A percentile compares a stretch with the other conserved stretches of the same genome.
These are phyloP conservation scores for Cetonia aurata DNA, from an alignment of 2,888 invertebrate species.

Conservation along the genomic window DNA sequence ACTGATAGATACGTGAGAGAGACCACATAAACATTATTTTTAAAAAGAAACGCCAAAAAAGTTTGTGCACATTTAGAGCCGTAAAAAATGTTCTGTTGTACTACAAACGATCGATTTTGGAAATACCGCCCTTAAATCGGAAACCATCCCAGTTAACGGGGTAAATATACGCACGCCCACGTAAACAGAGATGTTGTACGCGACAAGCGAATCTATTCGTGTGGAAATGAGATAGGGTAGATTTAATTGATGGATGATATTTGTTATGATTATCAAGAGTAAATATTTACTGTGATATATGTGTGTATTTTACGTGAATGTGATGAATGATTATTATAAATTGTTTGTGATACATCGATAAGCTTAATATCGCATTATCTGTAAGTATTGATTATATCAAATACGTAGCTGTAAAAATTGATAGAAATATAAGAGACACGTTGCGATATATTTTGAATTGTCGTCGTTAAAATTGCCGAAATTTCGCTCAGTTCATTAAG, in stretches of 20 bases:
- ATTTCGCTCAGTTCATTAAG: not conserved
- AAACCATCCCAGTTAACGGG: not conserved
- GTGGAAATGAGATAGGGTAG: slow-evolving; percentile 14
- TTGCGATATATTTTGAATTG: too few species aligned
- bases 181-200: not conserved
- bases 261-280: slow-evolving; percentile 48
- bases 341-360: slow-evolving; percentile 41
- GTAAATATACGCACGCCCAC: not conserved
- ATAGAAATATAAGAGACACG: too few species aligned
- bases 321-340: slow-evolving; percentile 29
- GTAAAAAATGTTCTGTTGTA: too few species aligned
- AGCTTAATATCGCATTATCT: slow-evolving; percentile 35
- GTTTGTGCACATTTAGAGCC: too few species aligned
- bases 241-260: slow-evolving; percentile 26
- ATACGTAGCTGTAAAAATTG: not conserved
- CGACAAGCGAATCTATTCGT: not conserved
- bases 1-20: too few species aligned
- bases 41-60: too few species aligned
- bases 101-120: not conserved
- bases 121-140: not conserved
- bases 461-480: not conserved
- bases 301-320: slow-evolving; percentile 33
- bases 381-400: slow-evolving; percentile 42
- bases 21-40: too few species aligned
- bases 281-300: slow-evolving; percentile 47